phyloP scores from a whole-genome alignment of 53 echinoderm and acorn worm species.

The Luidia sarsii region DNA sequence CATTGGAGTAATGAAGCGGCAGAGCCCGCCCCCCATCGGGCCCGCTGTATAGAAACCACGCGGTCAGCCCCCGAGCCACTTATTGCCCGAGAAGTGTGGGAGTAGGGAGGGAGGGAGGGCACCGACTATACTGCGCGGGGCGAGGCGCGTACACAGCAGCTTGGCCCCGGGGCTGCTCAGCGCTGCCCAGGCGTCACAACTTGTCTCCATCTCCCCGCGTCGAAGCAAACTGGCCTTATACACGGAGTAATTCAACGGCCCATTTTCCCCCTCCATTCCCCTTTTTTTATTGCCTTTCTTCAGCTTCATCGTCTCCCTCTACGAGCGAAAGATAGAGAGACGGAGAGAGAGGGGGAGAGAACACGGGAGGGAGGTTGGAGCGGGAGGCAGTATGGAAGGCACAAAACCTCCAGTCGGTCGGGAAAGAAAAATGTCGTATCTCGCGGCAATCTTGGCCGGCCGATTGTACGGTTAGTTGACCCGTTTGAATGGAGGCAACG shows the following conservation, averaged over 20 bases:
- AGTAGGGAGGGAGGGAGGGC: too few species aligned
- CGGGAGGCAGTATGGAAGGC: too few species aligned
- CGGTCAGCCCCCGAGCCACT: neutral
- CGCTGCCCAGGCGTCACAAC: slow-evolving; percentile 19
- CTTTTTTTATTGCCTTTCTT: neutral
- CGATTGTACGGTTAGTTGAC: slow-evolving; percentile 19
- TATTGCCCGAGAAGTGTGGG: too few species aligned
- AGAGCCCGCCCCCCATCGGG: neutral
- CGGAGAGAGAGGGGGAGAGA: neutral
- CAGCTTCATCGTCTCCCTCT: neutral
- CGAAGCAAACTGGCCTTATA: neutral
- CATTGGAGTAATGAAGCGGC: slow-evolving; percentile 32
- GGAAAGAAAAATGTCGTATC: neutral
- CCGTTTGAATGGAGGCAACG: slow-evolving; percentile 14
- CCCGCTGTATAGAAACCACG: neutral
- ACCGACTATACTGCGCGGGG: too few species aligned
- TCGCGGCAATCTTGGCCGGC: neutral
- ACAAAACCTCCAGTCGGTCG: slow-evolving; percentile 10
- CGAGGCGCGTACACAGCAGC: neutral
- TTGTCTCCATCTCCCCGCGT: slow-evolving; percentile 12
- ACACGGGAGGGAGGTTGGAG: too few species aligned
- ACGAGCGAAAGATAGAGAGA: neutral
- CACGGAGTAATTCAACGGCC: slow-evolving; percentile 1
- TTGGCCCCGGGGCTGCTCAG: neutral
- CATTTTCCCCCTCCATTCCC: neutral